These are phyloP conservation scores for Cantharis flavilabris DNA, from an alignment of 2,888 invertebrate species.

Conservation along the genomic window DNA sequence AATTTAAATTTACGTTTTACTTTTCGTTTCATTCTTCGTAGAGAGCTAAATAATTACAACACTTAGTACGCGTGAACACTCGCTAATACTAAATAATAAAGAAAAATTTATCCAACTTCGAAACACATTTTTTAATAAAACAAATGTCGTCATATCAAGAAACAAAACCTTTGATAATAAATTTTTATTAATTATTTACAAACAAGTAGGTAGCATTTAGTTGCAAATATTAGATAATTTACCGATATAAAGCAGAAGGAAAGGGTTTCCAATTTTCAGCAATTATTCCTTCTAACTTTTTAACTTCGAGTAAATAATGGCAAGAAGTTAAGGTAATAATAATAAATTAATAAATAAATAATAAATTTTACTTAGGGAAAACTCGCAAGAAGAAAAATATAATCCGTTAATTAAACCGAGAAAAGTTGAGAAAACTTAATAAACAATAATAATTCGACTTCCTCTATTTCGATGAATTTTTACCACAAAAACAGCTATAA, in stretches of 20 bases:
- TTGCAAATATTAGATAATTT: too few species aligned
- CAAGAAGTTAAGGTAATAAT: not conserved
- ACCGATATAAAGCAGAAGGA: too few species aligned
- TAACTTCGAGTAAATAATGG: not conserved
- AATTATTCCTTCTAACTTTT: not conserved
- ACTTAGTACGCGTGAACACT: not conserved
- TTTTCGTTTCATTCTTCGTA: not conserved
- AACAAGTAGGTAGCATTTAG: too few species aligned
- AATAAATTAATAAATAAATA: not conserved
- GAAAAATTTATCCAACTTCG: not conserved
- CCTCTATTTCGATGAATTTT: not conserved
- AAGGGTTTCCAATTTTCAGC: not conserved
- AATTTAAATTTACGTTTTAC: not conserved
- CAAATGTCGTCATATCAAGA: not conserved
- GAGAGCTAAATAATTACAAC: not conserved
- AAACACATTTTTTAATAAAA: not conserved
- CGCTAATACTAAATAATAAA: not conserved
- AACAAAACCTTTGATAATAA: not conserved
- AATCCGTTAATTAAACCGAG: not conserved
- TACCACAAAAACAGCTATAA: not conserved
- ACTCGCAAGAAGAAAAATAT: not conserved
- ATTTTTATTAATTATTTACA: not conserved
- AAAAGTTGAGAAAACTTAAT: not conserved
- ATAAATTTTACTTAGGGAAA: not conserved
- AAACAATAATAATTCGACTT: not conserved